phyloP scores from a whole-genome alignment of 2,888 invertebrate species.

The Agonopterix alstromeriana region DNA sequence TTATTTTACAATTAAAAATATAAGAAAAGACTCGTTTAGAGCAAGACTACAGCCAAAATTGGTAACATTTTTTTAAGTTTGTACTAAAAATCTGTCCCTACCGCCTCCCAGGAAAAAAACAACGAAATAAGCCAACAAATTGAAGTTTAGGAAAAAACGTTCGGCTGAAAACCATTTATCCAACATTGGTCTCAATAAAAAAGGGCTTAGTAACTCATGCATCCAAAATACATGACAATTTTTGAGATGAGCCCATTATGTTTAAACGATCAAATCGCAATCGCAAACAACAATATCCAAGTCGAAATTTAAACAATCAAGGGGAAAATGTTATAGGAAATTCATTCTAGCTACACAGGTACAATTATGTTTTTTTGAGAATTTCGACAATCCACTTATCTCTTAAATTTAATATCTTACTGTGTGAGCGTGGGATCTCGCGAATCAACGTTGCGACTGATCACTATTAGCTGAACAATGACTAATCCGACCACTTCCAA shows the following conservation, averaged over 20 bases:
- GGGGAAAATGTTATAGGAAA: constrained; percentile 40
- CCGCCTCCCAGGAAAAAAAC: constrained; percentile 41
- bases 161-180: background rate
- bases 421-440: constrained; percentile 25
- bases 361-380: constrained; percentile 46
- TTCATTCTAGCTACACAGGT: constrained; percentile 74
- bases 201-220: background rate
- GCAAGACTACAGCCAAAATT: constrained; percentile 48
- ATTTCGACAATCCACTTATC: constrained; percentile 62
- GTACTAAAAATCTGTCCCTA: constrained; percentile 46
- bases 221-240: too few relatives aligned
- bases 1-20: constrained; percentile 45
- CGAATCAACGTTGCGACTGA: background rate
- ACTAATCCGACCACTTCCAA: too few relatives aligned
- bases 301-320: constrained; percentile 26
- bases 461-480: too few relatives aligned
- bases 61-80: constrained; percentile 44
- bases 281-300: constrained; percentile 49
- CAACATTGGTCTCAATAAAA: background rate
- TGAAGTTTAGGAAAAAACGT: background rate
- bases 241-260: too few relatives aligned
- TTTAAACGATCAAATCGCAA: background rate
- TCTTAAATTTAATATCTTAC: constrained; percentile 52
- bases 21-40: constrained; percentile 20
- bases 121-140: background rate